Conservation (phyloP, 2,888 invertebrate genomes). For the Tachina fera region DNA sequence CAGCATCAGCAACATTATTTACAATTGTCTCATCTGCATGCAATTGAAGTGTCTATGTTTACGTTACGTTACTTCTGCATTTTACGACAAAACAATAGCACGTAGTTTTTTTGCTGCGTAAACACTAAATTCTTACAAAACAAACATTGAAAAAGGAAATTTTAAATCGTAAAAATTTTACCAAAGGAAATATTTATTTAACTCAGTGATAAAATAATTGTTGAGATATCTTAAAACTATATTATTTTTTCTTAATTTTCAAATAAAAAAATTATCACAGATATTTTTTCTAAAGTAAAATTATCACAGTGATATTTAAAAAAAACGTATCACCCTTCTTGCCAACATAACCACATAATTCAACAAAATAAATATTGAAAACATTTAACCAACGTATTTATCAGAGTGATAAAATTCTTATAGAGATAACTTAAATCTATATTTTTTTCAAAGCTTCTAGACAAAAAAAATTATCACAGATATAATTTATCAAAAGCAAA, state of each 20-base stretch:
- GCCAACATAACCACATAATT: neutral
- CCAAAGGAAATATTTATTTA: too few relatives aligned
- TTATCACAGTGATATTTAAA: neutral
- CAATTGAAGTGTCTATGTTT: slow-evolving; percentile 79
- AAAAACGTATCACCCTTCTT: too few relatives aligned
- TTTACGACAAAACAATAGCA: slow-evolving; percentile 77
- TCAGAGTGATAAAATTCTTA: too few relatives aligned
- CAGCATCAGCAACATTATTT: slow-evolving; percentile 49
- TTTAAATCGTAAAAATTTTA: slow-evolving; percentile 4
- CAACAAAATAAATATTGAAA: neutral
- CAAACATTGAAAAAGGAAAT: too few relatives aligned
- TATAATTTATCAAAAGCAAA: neutral
- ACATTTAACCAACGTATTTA: too few relatives aligned
- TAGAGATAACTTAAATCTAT: neutral
- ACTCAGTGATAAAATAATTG: too few relatives aligned
- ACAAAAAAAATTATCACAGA: neutral
- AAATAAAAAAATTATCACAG: neutral
- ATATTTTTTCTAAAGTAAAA: neutral
- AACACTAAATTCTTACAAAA: slow-evolving; percentile 56
- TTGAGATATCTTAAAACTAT: neutral
- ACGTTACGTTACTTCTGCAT: slow-evolving; percentile 73
- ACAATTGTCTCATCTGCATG: slow-evolving; percentile 75
- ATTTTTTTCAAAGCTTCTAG: neutral
- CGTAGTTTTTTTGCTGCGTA: slow-evolving; percentile 79
- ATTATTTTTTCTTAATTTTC: neutral